These are phyloP conservation scores for Entomyzon cyanotis DNA, from an alignment of 2,113 vertebrate species.

Conservation along the genomic window DNA sequence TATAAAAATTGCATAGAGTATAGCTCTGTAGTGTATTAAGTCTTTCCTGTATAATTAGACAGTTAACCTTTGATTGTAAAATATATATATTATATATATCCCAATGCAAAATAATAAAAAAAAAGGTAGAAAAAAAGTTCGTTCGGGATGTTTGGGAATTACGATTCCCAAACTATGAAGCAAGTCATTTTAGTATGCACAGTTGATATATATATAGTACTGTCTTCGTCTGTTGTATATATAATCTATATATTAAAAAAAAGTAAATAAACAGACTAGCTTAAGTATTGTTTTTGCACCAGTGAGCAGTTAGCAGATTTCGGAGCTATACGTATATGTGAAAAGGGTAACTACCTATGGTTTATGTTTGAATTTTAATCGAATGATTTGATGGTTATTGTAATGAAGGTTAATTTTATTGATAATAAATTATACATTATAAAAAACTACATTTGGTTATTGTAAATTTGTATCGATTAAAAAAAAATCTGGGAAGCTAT, in stretches of 20 bases:
- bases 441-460: constrained; percentile 74
- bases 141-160: constrained; percentile 47
- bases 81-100: constrained; percentile 65
- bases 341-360: constrained; percentile 83
- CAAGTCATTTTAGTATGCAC: constrained; percentile 65
- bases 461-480: constrained; percentile 76
- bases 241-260: constrained; percentile 70
- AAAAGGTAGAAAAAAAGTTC: neutral
- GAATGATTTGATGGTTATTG: constrained; percentile 73
- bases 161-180: constrained; percentile 58
- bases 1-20: constrained; percentile 76
- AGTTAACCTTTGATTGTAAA: constrained; percentile 75
- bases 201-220: constrained; percentile 54
- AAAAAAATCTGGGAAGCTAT: constrained; percentile 65
- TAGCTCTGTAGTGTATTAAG: constrained; percentile 79
- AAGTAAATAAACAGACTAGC: constrained; percentile 62
- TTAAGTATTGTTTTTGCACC: constrained; percentile 77
- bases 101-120: neutral
- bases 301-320: constrained; percentile 67
- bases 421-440: constrained; percentile 83
- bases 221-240: constrained; percentile 69
- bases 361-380: constrained; percentile 78
- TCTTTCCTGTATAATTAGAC: constrained; percentile 76
- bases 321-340: constrained; percentile 79
- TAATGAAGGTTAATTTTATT: constrained; percentile 83